phyloP scores from a whole-genome alignment of 2,113 vertebrate species.

The Tautogolabrus adspersus region DNA sequence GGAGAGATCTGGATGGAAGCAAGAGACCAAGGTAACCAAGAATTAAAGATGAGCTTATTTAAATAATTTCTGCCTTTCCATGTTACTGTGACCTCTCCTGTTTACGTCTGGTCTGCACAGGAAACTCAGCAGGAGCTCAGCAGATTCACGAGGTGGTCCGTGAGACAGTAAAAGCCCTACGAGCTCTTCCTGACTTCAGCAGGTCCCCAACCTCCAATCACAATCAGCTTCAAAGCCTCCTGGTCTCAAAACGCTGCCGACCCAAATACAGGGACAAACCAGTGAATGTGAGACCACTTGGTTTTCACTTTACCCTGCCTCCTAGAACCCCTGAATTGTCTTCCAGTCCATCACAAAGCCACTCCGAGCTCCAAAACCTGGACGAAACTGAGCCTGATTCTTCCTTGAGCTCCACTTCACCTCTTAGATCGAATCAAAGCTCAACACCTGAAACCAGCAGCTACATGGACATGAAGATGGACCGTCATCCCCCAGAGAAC shows the following conservation, averaged over 20 bases:
- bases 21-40: slow-evolving; percentile 52
- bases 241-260: slow-evolving; percentile 55
- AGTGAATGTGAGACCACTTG: not conserved
- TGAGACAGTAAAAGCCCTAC: slow-evolving; percentile 20
- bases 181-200: slow-evolving; percentile 71
- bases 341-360: not conserved
- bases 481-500: not conserved
- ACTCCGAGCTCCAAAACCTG: not conserved
- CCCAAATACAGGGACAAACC: slow-evolving; percentile 57
- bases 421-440: not conserved
- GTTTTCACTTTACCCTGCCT: not conserved
- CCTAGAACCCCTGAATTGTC: slow-evolving; percentile 16
- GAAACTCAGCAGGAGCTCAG: slow-evolving; percentile 57
- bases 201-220: slow-evolving; percentile 50
- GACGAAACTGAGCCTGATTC: not conserved
- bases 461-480: slow-evolving; percentile 52
- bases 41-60: not conserved
- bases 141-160: slow-evolving; percentile 70
- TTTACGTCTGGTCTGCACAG: slow-evolving; percentile 16
- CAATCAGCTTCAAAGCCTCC: slow-evolving; percentile 29
- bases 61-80: rapidly evolving
- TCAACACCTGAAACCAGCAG: slow-evolving; percentile 2
- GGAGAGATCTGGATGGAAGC: slow-evolving; percentile 79
- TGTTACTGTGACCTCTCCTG: not conserved
- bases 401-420: not conserved